Conservation (phyloP, 2,888 invertebrate species). For the Doris montereyensis region DNA sequence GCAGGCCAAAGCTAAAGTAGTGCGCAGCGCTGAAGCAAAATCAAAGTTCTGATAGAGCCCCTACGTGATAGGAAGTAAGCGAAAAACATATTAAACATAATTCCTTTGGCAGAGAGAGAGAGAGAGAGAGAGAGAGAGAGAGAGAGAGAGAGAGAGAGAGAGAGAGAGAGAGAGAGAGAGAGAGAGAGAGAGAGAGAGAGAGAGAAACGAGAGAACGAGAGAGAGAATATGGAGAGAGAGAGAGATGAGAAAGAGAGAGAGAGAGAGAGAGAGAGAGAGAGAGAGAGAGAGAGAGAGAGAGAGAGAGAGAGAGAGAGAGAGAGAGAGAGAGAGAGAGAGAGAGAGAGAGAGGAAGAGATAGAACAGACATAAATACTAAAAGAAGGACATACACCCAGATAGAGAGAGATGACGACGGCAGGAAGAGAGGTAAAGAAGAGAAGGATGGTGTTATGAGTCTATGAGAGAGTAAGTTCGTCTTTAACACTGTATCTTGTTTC, state of each 20-base stretch:
- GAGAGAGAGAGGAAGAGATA: neutral
- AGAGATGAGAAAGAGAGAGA: neutral
- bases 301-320: neutral
- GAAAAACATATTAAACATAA: neutral
- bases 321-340: neutral
- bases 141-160: neutral
- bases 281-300: neutral
- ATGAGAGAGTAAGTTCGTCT: too few species aligned
- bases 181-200: neutral
- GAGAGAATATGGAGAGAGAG: neutral
- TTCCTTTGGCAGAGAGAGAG: neutral
- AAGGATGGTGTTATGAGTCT: too few species aligned
- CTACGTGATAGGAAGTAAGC: neutral
- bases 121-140: neutral
- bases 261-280: neutral
- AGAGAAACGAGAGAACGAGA: neutral
- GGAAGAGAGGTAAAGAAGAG: too few species aligned
- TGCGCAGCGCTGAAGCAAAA: too few species aligned
- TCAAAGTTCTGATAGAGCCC: too few species aligned
- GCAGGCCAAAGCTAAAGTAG: too few species aligned
- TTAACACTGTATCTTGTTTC: too few species aligned
- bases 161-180: neutral
- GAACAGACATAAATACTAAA: neutral
- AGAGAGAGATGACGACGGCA: too few species aligned
- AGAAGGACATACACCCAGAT: too few species aligned